Evolutionary conservation across 1,140 invertebrate genomes (phyloP).

Genomic region (Hirudo medicinalis): DNA sequence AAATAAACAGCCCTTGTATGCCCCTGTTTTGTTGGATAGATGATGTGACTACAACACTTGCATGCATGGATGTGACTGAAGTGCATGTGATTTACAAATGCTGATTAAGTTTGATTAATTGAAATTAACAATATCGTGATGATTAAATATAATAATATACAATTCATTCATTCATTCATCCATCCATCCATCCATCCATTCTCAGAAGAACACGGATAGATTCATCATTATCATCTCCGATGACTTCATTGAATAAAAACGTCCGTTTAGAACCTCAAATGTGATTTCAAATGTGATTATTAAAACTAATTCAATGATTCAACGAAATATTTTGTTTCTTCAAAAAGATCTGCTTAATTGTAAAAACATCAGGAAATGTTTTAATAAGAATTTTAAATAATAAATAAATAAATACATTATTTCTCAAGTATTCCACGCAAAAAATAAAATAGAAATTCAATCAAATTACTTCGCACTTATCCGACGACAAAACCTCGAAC

Average conservation of each 20-base stretch:
- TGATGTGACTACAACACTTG: constrained; percentile 8
- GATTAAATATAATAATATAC: no score
- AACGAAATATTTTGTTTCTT: not conserved
- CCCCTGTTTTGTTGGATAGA: not conserved
- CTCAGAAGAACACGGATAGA: no score
- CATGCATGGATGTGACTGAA: not conserved
- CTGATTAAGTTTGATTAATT: not conserved
- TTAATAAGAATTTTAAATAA: not conserved
- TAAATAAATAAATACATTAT: constrained; percentile 10
- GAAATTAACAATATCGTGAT: not conserved
- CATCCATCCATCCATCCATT: not conserved
- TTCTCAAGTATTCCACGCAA: not conserved
- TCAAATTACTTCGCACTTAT: not conserved
- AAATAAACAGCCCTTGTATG: no score
- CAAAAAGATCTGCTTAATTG: not conserved
- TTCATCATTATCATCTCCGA: not conserved
- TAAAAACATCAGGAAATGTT: not conserved
- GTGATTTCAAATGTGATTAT: no score
- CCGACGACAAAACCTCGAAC: no score
- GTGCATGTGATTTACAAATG: not conserved
- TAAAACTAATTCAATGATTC: not conserved
- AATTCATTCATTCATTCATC: constrained; percentile 7
- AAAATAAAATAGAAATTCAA: not conserved
- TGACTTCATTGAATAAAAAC: not conserved
- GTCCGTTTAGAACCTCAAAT: not conserved